Conservation (phyloP, 1,140 invertebrate genomes). For the Colletes gigas region DNA sequence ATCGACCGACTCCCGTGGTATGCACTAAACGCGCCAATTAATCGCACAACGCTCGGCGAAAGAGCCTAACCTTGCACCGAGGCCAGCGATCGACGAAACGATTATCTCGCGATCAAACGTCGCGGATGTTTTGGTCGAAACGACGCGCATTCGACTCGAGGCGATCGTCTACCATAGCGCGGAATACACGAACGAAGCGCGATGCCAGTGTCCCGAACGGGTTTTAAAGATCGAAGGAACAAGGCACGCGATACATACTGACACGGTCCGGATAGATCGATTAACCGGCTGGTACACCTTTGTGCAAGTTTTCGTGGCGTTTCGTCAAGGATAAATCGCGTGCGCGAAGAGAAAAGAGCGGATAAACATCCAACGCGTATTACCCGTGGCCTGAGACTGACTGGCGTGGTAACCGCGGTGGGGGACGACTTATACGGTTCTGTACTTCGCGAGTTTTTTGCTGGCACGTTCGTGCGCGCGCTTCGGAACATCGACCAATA, state of each 20-base stretch:
- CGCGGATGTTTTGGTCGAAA: conserved; percentile 11
- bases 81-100: not conserved
- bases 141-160: not conserved
- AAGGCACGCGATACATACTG: not conserved
- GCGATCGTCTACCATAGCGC: conserved; percentile 15
- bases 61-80: not conserved
- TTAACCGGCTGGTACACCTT: not conserved
- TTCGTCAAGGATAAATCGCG: not conserved
- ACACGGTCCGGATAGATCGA: conserved; percentile 3
- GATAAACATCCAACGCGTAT: conserved; percentile 9
- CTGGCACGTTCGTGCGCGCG: conserved; percentile 12
- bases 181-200: not conserved
- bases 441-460: conserved; percentile 33
- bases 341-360: not conserved
- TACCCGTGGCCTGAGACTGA: conserved; percentile 42
- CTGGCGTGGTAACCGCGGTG: conserved; percentile 21
- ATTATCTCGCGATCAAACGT: not conserved
- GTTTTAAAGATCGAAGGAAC: not conserved
- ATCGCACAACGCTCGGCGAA: not conserved
- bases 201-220: not conserved
- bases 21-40: not conserved
- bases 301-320: not conserved
- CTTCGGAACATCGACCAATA: conserved; percentile 35
- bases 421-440: conserved; percentile 50
- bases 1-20: conserved; percentile 30